These are phyloP conservation scores for Kradibia gibbosae DNA, from an alignment of 1,140 invertebrate species.

Conservation along the genomic window DNA sequence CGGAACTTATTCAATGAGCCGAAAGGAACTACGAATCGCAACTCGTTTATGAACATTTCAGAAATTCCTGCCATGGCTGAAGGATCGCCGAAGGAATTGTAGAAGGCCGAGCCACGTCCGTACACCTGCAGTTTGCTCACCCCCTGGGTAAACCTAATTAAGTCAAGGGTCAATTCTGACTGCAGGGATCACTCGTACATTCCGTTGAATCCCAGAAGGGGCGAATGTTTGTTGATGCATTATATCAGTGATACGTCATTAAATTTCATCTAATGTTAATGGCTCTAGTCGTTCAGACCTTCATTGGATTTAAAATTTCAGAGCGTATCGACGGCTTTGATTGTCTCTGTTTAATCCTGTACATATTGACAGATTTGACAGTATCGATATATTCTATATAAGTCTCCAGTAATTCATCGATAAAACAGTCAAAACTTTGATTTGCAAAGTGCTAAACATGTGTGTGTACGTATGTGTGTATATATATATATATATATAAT, in stretches of 20 bases:
- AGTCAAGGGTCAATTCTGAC: conserved; percentile 55
- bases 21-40: neutral
- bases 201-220: conserved; percentile 59
- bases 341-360: no score
- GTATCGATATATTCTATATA: no score
- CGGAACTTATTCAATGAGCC: conserved; percentile 2
- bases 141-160: conserved; percentile 54
- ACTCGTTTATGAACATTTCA: conserved; percentile 23
- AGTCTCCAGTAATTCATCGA: no score
- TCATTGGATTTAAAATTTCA: no score
- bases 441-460: no score
- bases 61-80: neutral
- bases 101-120: neutral
- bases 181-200: conserved; percentile 55
- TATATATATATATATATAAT: no score
- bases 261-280: conserved; percentile 28
- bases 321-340: no score
- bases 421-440: no score
- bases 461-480: no score
- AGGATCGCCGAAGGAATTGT: neutral
- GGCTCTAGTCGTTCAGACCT: neutral
- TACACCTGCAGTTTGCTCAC: neutral
- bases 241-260: conserved; percentile 54
- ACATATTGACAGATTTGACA: no score
- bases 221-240: conserved; percentile 67